Conservation (phyloP, 2,113 vertebrate species). For the Brachypodius melanocephalos region DNA sequence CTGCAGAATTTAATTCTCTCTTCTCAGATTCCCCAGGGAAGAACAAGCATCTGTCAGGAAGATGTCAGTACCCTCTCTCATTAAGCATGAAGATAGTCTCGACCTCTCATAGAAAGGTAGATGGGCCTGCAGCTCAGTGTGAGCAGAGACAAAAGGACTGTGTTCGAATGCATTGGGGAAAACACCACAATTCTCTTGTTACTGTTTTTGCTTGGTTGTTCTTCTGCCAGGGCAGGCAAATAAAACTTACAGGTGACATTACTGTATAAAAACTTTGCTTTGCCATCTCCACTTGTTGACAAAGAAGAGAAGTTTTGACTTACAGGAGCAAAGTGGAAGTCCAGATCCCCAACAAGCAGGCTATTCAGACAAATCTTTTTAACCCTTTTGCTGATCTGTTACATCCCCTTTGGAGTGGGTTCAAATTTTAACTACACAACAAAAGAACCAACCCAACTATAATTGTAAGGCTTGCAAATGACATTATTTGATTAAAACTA, state of each 20-base stretch:
- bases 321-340: neutral
- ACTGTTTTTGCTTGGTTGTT: constrained; percentile 22
- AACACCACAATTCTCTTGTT: constrained; percentile 2
- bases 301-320: neutral
- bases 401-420: neutral
- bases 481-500: neutral
- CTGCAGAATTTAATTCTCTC: neutral
- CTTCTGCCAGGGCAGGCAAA: constrained; percentile 48
- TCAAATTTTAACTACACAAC: neutral
- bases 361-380: neutral
- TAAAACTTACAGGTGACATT: constrained; percentile 56
- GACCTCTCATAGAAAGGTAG: neutral
- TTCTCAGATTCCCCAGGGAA: neutral
- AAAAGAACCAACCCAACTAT: neutral
- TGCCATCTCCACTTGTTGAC: neutral
- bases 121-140: neutral
- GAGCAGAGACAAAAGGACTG: neutral
- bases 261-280: constrained; percentile 31
- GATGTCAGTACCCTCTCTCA: neutral
- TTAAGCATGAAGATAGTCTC: neutral
- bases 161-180: neutral
- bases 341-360: neutral
- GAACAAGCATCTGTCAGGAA: neutral
- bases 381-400: neutral
- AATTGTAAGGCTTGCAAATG: neutral